Conservation (phyloP, 2,888 invertebrate genomes). For the Lamellibrachia satsuma region DNA sequence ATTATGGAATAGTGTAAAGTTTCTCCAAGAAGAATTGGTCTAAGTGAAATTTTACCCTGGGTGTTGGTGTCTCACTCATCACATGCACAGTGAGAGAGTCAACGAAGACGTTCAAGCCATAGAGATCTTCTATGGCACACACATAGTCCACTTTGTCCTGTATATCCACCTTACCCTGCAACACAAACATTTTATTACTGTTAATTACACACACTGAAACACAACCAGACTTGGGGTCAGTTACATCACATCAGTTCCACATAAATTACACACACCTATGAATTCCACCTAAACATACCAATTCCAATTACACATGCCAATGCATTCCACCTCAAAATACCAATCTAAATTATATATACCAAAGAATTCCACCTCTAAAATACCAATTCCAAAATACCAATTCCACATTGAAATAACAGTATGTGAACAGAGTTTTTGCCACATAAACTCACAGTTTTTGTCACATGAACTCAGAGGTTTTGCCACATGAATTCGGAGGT, state of each 20-base stretch:
- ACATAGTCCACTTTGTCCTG: background rate
- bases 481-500: background rate
- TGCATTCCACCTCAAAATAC: no score
- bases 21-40: background rate
- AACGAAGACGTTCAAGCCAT: background rate
- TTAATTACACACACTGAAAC: no score
- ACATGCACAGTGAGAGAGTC: background rate
- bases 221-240: no score
- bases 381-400: no score
- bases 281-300: no score
- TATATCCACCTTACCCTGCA: background rate
- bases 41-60: background rate
- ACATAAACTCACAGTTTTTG: background rate
- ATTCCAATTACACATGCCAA: no score
- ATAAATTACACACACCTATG: no score
- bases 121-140: constrained; percentile 2
- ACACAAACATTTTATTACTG: background rate
- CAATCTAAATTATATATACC: no score
- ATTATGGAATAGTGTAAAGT: background rate
- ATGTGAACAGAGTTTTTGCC: background rate
- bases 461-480: background rate
- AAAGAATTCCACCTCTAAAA: no score
- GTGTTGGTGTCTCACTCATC: background rate
- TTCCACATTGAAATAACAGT: no score
- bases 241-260: no score